Conservation (phyloP, 2,797 vertebrate species). For the Muscicapa striata region DNA sequence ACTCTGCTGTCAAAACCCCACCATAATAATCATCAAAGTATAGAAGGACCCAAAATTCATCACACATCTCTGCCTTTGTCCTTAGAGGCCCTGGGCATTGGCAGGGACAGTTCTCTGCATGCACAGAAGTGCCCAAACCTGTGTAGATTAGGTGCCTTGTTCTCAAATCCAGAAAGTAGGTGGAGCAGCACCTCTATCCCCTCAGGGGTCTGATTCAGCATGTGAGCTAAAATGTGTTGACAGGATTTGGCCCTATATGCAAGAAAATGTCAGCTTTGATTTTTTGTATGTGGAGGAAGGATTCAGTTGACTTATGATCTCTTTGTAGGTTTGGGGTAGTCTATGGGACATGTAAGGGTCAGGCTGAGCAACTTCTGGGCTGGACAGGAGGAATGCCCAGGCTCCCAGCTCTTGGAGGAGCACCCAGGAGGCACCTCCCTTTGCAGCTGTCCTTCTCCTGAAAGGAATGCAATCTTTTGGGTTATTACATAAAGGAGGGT, state of each 20-base stretch:
- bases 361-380: background rate
- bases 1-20: background rate
- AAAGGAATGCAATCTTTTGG: conserved; percentile 42
- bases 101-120: conserved; percentile 21
- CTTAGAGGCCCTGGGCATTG: background rate
- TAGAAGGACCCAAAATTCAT: background rate
- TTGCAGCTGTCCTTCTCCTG: conserved; percentile 3
- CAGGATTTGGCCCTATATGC: conserved; percentile 28
- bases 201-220: conserved; percentile 56
- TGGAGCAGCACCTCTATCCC: conserved; percentile 40
- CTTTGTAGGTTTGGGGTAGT: background rate
- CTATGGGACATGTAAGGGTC: background rate
- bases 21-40: background rate
- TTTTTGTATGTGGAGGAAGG: background rate
- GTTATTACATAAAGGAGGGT: conserved; percentile 51
- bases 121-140: conserved; percentile 47
- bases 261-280: background rate
- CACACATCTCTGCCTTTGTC: background rate
- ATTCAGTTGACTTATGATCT: background rate
- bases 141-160: conserved; percentile 19
- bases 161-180: conserved; percentile 41
- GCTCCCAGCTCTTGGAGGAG: background rate
- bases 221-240: conserved; percentile 19
- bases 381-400: background rate
- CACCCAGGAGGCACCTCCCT: background rate